Evolutionary conservation across 2,113 vertebrate species (phyloP).

Genomic region (Microcebus ravelobensis): DNA sequence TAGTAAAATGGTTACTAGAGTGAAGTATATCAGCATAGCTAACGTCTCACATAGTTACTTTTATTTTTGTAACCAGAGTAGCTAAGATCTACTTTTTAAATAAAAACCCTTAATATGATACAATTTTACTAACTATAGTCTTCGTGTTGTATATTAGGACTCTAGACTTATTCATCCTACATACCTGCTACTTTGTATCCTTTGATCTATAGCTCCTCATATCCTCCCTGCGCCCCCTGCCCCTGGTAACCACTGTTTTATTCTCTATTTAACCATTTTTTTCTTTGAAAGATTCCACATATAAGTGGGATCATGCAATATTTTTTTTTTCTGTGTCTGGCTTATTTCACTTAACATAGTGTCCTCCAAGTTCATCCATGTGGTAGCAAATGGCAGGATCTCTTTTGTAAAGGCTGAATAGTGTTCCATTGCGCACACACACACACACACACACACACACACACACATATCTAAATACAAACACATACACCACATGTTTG

Average conservation of each 20-base stretch:
- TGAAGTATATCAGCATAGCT: neutral
- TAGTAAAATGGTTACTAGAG: neutral
- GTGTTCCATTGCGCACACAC: neutral
- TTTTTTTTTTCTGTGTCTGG: neutral
- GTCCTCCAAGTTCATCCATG: neutral
- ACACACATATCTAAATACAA: too few relatives aligned
- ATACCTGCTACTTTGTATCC: neutral
- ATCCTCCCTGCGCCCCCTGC: neutral
- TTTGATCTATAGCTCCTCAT: neutral
- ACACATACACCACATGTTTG: neutral
- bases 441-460: too few relatives aligned
- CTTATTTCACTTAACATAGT: neutral
- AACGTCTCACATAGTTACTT: neutral
- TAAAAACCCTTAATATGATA: neutral
- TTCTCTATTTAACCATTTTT: neutral
- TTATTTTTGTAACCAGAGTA: neutral
- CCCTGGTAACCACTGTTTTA: neutral
- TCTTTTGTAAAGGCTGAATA: neutral
- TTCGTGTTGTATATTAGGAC: neutral
- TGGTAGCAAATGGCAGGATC: neutral
- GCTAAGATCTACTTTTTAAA: neutral
- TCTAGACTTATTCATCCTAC: neutral
- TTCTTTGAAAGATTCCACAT: neutral
- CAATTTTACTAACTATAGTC: neutral
- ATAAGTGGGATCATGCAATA: neutral